phyloP scores from a whole-genome alignment of 2,113 vertebrate genomes.

The Pelvicachromis taeniatus region DNA sequence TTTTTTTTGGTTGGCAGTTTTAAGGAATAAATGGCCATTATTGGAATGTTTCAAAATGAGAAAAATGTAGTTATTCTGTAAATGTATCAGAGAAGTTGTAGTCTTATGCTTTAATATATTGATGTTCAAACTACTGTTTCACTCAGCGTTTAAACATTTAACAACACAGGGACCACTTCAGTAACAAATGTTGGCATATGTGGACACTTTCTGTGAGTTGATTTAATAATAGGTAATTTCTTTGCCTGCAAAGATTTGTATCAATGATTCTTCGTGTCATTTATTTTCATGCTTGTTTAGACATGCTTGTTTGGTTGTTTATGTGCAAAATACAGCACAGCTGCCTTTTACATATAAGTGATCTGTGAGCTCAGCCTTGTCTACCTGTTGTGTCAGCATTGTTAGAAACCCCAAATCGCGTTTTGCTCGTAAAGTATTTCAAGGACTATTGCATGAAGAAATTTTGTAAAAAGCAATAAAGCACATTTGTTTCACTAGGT shows the following conservation, averaged over 20 bases:
- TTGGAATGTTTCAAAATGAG: background rate
- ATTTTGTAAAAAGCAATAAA: conserved; percentile 20
- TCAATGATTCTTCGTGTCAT: background rate
- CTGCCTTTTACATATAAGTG: background rate
- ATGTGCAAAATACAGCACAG: background rate
- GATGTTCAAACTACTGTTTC: background rate
- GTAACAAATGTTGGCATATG: background rate
- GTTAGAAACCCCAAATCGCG: background rate
- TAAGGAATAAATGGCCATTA: conserved; percentile 26
- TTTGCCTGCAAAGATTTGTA: background rate
- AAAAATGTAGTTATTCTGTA: background rate
- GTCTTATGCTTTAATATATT: conserved; percentile 15
- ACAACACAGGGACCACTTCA: background rate
- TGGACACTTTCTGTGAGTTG: conserved; percentile 8
- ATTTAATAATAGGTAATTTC: background rate
- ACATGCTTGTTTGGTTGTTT: background rate
- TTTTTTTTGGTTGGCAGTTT: background rate
- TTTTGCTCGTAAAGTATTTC: background rate
- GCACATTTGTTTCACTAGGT: background rate
- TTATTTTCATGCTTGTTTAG: background rate
- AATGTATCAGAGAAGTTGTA: conserved; percentile 8
- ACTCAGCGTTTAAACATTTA: background rate
- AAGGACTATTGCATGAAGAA: background rate
- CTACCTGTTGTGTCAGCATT: background rate
- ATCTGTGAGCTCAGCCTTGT: background rate